Evolutionary conservation across 2,113 vertebrate species (phyloP), one percentile per base, ranked within the genome.

Genomic region (Corapipo altera): DNA sequence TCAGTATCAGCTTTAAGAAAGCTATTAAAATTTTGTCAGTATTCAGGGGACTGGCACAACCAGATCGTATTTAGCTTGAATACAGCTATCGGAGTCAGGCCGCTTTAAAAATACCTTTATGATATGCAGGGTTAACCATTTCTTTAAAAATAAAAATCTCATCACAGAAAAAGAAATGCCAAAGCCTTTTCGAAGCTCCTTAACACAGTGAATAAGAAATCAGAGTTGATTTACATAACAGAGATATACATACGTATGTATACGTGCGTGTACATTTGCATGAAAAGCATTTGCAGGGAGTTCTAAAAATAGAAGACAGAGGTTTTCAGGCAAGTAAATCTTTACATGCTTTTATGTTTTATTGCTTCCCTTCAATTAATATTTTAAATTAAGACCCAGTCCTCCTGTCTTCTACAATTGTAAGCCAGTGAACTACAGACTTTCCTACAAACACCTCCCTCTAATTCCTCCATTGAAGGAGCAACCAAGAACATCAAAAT

Each of bases 241-340:
- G 86, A 84, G 94, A 97, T 97, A 77, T 62, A 96, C 87, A 87
- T 94, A 93, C 81, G 77, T 95, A 95, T 65, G 66, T 95, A 89
- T 95, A 96, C n/a, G 37, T 95, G 93, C 39, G 1, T 86, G 51
- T 93, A 96, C 88, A 96, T 97, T 95, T 91, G 96, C 96, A 97
- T 82, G 97, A 97, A 97, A 97, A 97, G 96, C 96, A 97, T 96
- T 97, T 97, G 96, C 96, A 97, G 88, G 92, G 94, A 79, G 89
- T 96, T 96, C 97, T 98, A 98, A 98, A 98, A 98, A 98, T 98
- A 98, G 97, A 94, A 98, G 97, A 98, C 91, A 95, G 95, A 97
- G 93, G 59, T 54, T 97, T 97, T 94, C 88, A 95, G 69, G 97
- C 95, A 97, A 97, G 95, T 76, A 96, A 96, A 97, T 94, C 92